These are phyloP conservation scores for Drosophila maculinotata DNA, from an alignment of 2,888 invertebrate genomes.

Conservation along the genomic window DNA sequence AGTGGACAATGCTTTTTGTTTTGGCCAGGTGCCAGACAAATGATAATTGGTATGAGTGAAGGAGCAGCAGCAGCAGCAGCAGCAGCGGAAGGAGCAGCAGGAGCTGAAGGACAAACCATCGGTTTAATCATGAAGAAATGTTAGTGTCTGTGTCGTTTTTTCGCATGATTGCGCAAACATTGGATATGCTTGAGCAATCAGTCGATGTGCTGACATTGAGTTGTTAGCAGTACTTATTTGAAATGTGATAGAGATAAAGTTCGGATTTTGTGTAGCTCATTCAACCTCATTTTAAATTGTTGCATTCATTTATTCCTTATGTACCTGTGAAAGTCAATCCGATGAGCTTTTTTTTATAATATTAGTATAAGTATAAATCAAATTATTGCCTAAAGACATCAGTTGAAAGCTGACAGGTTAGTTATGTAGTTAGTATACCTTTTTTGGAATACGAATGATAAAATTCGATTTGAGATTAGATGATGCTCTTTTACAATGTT, in stretches of 20 bases:
- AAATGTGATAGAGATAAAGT: conserved; percentile 17
- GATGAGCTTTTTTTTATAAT: not conserved
- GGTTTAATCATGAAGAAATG: conserved; percentile 57
- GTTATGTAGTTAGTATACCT: too few species aligned
- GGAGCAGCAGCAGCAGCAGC: not conserved
- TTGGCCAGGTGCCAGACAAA: conserved; percentile 59
- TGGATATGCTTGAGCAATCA: conserved; percentile 36
- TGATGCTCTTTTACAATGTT: not conserved
- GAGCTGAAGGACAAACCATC: conserved; percentile 18
- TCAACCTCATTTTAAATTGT: too few species aligned
- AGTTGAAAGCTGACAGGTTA: too few species aligned
- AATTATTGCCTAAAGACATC: too few species aligned
- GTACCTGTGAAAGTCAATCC: not conserved
- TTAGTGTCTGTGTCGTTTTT: conserved; percentile 37
- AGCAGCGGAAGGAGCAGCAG: not conserved
- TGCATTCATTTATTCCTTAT: too few species aligned
- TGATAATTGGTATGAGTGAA: conserved; percentile 48
- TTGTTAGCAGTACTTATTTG: conserved; percentile 34
- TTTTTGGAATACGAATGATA: too few species aligned
- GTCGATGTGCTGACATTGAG: conserved; percentile 51
- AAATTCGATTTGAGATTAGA: not conserved
- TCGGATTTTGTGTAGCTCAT: conserved; percentile 5
- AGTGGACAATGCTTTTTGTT: conserved; percentile 44
- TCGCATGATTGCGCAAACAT: conserved; percentile 50
- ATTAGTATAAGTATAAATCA: too few species aligned